These are phyloP conservation scores for Antennarius maculatus DNA, from an alignment of 2,797 vertebrate genomes.

Conservation along the genomic window DNA sequence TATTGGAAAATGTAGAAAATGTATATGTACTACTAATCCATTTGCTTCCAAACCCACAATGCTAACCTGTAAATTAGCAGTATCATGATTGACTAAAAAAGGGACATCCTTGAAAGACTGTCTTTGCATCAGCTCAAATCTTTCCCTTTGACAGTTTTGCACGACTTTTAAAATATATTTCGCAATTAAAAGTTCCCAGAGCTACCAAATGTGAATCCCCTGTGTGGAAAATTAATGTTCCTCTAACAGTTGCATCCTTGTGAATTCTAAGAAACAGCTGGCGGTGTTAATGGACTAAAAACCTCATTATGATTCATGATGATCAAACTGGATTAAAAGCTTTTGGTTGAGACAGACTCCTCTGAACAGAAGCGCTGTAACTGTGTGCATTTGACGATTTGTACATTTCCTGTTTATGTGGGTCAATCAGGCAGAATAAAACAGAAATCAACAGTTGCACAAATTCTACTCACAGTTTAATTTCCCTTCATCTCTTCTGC, in stretches of 20 bases:
- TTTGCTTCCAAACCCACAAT: no score
- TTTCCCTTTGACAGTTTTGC: conserved; percentile 9
- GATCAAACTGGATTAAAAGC: neutral
- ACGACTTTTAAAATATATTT: conserved; percentile 1
- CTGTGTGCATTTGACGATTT: conserved; percentile 20
- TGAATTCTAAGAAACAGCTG: neutral
- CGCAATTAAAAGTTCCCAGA: conserved; percentile 7
- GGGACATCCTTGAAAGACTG: no score
- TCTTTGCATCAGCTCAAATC: no score
- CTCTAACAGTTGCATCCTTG: neutral
- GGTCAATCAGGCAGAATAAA: conserved; percentile 33
- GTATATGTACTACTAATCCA: no score
- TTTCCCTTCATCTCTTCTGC: neutral
- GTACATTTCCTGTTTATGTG: conserved; percentile 58
- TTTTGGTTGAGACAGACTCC: neutral
- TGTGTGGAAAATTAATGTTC: neutral
- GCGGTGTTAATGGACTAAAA: neutral
- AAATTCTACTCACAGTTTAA: conserved; percentile 11
- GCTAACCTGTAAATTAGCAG: no score
- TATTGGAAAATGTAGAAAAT: no score
- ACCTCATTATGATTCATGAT: neutral
- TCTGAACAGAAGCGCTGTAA: conserved; percentile 10
- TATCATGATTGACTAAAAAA: no score
- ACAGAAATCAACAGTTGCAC: conserved; percentile 42
- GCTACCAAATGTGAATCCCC: neutral